Conservation (phyloP, 2,888 invertebrate genomes). For the Chrysodeixis includens region DNA sequence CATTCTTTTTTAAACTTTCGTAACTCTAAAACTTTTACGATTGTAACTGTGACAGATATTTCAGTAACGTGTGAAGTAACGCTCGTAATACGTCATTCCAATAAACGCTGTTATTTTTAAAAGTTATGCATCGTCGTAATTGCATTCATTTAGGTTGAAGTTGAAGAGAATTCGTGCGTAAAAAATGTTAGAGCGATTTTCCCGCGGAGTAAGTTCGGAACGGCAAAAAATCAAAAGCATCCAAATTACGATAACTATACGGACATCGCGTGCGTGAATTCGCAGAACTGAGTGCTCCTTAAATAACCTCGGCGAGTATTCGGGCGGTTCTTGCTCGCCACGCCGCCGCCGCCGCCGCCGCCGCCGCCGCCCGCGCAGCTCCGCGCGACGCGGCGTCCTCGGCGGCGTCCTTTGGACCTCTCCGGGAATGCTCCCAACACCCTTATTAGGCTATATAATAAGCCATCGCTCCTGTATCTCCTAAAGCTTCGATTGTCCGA, state of each 20-base stretch:
- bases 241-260: conserved; percentile 78
- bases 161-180: conserved; percentile 23
- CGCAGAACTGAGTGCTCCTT: conserved; percentile 78
- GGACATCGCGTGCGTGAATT: conserved; percentile 80
- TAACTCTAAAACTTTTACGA: conserved; percentile 29
- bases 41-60: conserved; percentile 26
- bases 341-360: too few species aligned
- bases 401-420: conserved; percentile 84
- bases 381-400: conserved; percentile 68
- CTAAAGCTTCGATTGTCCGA: conserved; percentile 81
- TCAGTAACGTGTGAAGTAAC: conserved; percentile 30
- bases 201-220: conserved; percentile 61
- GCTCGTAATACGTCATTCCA: conserved; percentile 22
- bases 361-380: too few species aligned
- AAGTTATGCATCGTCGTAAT: neutral
- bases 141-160: neutral
- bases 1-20: conserved; percentile 39
- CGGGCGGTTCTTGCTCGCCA: conserved; percentile 74
- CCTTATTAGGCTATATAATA: conserved; percentile 86
- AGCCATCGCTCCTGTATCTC: conserved; percentile 74
- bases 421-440: conserved; percentile 74
- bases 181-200: conserved; percentile 31
- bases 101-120: conserved; percentile 12
- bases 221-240: conserved; percentile 71
- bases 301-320: conserved; percentile 77